Conservation (phyloP, 1,140 invertebrate genomes). For the Zaprionus ornatus region DNA sequence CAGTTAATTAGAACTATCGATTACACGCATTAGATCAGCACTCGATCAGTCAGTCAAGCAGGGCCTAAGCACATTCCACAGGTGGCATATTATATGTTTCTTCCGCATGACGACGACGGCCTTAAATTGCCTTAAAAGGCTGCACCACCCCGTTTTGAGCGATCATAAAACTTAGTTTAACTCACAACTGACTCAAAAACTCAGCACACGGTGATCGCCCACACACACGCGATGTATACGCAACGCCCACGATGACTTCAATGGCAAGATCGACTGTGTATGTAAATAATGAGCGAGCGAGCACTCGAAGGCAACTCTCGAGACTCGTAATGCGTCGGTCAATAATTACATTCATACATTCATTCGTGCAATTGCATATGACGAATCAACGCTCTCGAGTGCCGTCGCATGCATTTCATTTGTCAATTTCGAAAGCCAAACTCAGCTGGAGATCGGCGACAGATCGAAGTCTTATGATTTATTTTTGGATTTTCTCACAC, state of each 20-base stretch:
- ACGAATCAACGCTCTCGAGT: conserved; percentile 21
- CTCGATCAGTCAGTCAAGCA: conserved; percentile 28
- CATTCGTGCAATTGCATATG: conserved; percentile 1
- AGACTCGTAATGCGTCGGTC: conserved; percentile 15
- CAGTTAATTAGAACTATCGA: conserved; percentile 45
- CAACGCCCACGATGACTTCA: conserved; percentile 53
- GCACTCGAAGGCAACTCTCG: conserved; percentile 10
- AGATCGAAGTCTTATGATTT: conserved; percentile 12
- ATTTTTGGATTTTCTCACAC: conserved; percentile 60
- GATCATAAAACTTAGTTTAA: neutral
- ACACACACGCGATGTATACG: conserved; percentile 46
- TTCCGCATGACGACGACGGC: conserved; percentile 7
- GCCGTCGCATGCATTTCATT: conserved; percentile 70
- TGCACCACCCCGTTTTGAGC: conserved; percentile 8
- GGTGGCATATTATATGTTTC: conserved; percentile 4
- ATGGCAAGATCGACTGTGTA: conserved; percentile 47
- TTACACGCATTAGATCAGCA: conserved; percentile 19
- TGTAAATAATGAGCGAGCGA: conserved; percentile 24
- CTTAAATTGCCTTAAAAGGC: conserved; percentile 23
- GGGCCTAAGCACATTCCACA: conserved; percentile 48
- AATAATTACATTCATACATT: conserved; percentile 55
- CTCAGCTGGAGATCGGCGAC: neutral
- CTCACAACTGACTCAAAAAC: conserved; percentile 5
- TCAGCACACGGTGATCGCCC: neutral
- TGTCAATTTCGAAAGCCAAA: conserved; percentile 57